Evolutionary conservation across 2,797 vertebrate genomes (phyloP), one percentile per base, ranked within the genome.

Genomic region (Mustela erminea): DNA sequence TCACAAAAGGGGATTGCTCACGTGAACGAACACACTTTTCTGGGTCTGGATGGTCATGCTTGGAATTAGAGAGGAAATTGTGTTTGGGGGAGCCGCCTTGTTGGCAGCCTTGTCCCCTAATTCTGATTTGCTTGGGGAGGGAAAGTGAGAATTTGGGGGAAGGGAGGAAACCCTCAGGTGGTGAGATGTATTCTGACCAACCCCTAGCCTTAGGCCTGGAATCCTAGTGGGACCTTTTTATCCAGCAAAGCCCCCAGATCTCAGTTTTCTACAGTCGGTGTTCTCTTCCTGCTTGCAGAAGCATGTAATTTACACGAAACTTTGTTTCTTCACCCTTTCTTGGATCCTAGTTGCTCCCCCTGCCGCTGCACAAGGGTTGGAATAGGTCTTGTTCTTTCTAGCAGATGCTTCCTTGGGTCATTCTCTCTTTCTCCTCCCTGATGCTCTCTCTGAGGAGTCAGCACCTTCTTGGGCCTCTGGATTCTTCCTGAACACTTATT

Each of bases 1-100:
- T 78, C n/a, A 14, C 14, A 14, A 27, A 66, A 41, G 68, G 56
- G 77, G 18, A n/a, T 86, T 15, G 7, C 41, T 49, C 46, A 20
- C 15, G 2, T n/a, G n/a, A 17, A 5, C 0, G 0, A 14, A 7
- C 0, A 0, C 1, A 52, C 43, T 72, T 35, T 43, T 25, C 81
- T 23, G 17, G 35, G 17, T 56, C 66, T 89, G n/a, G 46, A 29
- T 11, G 43, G 72, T 52, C 21, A 3, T 92, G 68, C 32, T 70
- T 54, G 7, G 60, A 78, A 54, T 5, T 78, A 43, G 74, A 87
- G 46, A 68, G 49, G n/a, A 88, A 83, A 32, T 81, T 43, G 29
- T n/a, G 5, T 66, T 60, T 58, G 7, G 35, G 64, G 72, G 81
- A 87, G 54, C 23, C 0, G 0, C 27, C 23, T 25, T 49, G 29